Conservation (phyloP, 2,113 vertebrate species). For the Mesitornis unicolor region DNA sequence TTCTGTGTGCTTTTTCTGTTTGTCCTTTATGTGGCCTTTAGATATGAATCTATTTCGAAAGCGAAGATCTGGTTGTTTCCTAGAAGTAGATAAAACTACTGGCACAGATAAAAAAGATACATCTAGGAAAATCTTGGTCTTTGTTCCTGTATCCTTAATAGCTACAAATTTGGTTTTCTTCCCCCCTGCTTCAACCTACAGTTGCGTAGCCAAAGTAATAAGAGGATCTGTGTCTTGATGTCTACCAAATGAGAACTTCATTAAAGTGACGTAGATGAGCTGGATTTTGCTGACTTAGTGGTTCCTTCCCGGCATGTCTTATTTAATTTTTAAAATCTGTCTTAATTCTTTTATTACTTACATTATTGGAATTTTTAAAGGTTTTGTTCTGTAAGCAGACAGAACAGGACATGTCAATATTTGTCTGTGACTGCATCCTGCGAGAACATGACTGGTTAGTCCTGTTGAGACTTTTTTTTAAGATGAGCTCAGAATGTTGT, state of each 20-base stretch:
- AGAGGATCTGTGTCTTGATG: not conserved
- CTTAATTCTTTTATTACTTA: conserved; percentile 12
- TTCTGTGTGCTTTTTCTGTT: not conserved
- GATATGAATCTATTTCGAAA: not conserved
- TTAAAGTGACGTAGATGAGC: not conserved
- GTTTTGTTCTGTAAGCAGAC: conserved; percentile 20
- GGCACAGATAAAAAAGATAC: not conserved
- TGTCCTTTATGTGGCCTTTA: not conserved
- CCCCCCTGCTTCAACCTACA: not conserved
- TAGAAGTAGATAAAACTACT: not conserved
- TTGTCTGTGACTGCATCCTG: conserved; percentile 46
- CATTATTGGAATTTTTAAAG: conserved; percentile 2
- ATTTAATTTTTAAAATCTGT: not conserved
- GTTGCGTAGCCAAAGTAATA: not conserved
- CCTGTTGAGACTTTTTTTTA: not conserved
- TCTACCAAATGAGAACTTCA: not conserved
- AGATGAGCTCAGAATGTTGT: conserved; percentile 17
- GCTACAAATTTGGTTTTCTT: not conserved
- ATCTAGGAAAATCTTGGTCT: not conserved
- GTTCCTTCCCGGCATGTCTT: not conserved
- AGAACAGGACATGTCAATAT: conserved; percentile 51
- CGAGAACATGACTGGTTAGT: not conserved
- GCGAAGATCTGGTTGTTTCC: not conserved
- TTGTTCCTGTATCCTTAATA: not conserved
- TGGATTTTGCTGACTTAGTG: not conserved